Percentiles rank a stretch among this genome's conserved stretches.
phyloP scores from a whole-genome alignment of 2,797 vertebrate genomes.

The Sebastes oblongus region DNA sequence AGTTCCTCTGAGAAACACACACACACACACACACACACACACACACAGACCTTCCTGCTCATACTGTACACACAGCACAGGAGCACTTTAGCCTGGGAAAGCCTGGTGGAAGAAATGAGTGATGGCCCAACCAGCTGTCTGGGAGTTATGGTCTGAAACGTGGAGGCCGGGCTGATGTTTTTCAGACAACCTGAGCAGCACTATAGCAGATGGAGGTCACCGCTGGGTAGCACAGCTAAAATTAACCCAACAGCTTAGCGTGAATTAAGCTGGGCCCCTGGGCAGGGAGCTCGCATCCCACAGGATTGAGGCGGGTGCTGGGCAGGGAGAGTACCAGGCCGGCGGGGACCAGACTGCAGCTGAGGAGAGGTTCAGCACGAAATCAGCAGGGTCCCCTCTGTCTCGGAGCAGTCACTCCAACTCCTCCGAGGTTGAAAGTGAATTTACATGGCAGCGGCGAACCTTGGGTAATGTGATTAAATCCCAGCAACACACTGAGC shows the following conservation, averaged over 20 bases:
- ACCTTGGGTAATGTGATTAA: conserved; percentile 77
- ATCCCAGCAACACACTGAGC: conserved; percentile 68
- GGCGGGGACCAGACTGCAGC: conserved; percentile 37
- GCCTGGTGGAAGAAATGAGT: conserved; percentile 45
- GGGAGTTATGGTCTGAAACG: conserved; percentile 46
- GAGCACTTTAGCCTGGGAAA: conserved; percentile 40
- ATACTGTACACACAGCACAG: conserved; percentile 57
- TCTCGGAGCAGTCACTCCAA: conserved; percentile 44
- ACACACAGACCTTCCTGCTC: conserved; percentile 31
- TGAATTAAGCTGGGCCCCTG: conserved; percentile 59
- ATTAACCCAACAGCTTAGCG: conserved; percentile 59
- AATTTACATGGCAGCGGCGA: conserved; percentile 76
- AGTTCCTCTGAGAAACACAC: conserved; percentile 56
- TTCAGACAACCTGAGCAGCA: conserved; percentile 55
- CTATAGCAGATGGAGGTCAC: conserved; percentile 66
- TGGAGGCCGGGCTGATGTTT: conserved; percentile 53
- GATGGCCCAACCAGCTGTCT: conserved; percentile 68
- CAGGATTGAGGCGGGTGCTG: conserved; percentile 45
- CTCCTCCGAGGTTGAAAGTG: conserved; percentile 60
- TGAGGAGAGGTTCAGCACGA: conserved; percentile 33
- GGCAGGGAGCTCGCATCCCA: conserved; percentile 46
- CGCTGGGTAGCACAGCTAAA: conserved; percentile 55
- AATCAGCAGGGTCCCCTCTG: conserved; percentile 32
- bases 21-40: conserved; percentile 14
- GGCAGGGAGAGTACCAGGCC: conserved; percentile 32